A percentile compares a stretch with the other conserved stretches of the same genome.
phyloP scores from a whole-genome alignment of 2,888 invertebrate species.

The Acanthosoma haemorrhoidale region DNA sequence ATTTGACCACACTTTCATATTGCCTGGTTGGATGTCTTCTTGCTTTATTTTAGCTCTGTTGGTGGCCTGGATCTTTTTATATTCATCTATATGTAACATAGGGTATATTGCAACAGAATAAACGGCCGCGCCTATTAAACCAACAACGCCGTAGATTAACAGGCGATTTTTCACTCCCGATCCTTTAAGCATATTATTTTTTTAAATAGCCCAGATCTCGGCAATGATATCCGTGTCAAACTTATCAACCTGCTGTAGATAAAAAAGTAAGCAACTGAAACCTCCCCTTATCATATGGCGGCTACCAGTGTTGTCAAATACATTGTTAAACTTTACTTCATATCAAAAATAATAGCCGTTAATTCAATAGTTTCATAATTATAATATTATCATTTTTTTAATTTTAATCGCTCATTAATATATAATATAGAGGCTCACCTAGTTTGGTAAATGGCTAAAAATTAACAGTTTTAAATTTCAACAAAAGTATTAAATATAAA shows the following conservation, averaged over 20 bases:
- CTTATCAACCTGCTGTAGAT: too few relatives aligned
- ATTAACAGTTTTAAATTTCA: too few relatives aligned
- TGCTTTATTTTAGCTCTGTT: conserved; percentile 51
- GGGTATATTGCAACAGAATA: conserved; percentile 60
- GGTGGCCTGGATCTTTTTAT: conserved; percentile 54
- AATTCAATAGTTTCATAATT: too few relatives aligned
- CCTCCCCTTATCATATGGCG: background rate
- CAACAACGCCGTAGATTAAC: conserved; percentile 53
- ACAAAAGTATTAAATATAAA: too few relatives aligned
- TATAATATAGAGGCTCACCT: too few relatives aligned
- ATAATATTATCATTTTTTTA: too few relatives aligned
- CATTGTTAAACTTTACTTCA: too few relatives aligned
- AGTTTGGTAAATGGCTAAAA: too few relatives aligned
- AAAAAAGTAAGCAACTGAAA: too few relatives aligned
- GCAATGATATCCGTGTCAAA: background rate
- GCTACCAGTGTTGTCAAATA: background rate
- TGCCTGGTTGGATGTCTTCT: conserved; percentile 59
- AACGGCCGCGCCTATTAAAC: conserved; percentile 51
- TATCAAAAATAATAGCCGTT: too few relatives aligned
- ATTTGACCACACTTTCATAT: conserved; percentile 59
- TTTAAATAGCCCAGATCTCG: too few relatives aligned
- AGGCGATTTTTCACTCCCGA: background rate
- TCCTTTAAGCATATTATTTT: background rate
- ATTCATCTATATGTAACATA: conserved; percentile 58
- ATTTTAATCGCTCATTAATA: too few relatives aligned